Percentiles rank a stretch among this genome's conserved stretches.
phyloP scores from a whole-genome alignment of 2,888 invertebrate species.

The Thecocarcelia acutangulata region DNA sequence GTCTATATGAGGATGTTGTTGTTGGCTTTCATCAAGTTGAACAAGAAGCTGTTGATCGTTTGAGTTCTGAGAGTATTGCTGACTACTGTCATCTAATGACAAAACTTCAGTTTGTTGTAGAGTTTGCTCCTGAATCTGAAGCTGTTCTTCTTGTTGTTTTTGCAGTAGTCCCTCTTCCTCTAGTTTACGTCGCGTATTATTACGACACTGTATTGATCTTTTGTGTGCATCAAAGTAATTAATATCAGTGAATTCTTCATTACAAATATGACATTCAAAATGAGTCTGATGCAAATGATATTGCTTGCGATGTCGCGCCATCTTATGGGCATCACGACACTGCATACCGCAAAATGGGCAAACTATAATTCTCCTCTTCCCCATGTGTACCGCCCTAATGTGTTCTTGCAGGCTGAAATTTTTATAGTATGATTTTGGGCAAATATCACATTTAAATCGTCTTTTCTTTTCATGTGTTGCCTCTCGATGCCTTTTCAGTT shows the following conservation, averaged over 20 bases:
- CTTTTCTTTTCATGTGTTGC: slow-evolving; percentile 78
- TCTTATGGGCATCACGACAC: slow-evolving; percentile 78
- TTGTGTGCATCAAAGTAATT: slow-evolving; percentile 79
- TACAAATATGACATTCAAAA: slow-evolving; percentile 75
- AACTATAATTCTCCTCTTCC: slow-evolving; percentile 76
- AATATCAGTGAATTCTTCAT: slow-evolving; percentile 78
- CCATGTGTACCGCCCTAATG: slow-evolving; percentile 77
- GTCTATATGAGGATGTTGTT: slow-evolving; percentile 22
- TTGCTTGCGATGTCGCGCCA: slow-evolving; percentile 78
- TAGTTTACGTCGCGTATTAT: slow-evolving; percentile 74
- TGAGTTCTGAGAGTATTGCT: slow-evolving; percentile 49
- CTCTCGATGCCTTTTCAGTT: slow-evolving; percentile 77
- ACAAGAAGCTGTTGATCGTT: slow-evolving; percentile 18
- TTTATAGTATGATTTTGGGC: slow-evolving; percentile 78
- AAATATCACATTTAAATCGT: slow-evolving; percentile 75
- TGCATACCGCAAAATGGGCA: slow-evolving; percentile 79
- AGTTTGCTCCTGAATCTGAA: background rate
- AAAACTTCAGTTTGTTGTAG: slow-evolving; percentile 44
- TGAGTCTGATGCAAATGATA: slow-evolving; percentile 76
- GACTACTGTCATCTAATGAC: slow-evolving; percentile 31
- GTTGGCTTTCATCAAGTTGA: slow-evolving; percentile 29
- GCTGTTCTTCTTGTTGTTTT: slow-evolving; percentile 50
- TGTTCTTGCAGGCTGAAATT: slow-evolving; percentile 78
- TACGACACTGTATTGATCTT: slow-evolving; percentile 78
- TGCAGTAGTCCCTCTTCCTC: slow-evolving; percentile 63